phyloP scores from a whole-genome alignment of 1,140 invertebrate species.

The Pseudomyrmex gracilis region DNA sequence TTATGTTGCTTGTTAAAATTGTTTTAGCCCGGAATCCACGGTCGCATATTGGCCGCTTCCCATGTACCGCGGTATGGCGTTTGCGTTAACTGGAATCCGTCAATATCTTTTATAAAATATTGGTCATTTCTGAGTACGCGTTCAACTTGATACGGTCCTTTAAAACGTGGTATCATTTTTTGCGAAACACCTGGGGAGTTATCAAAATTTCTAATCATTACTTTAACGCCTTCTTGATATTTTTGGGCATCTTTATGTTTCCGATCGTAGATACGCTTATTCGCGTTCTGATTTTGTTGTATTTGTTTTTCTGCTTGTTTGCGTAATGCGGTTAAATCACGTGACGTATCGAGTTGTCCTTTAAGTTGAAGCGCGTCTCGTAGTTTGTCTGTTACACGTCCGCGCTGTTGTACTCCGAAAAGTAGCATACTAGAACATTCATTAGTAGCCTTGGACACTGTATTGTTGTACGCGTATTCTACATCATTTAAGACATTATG shows the following conservation, averaged over 20 bases:
- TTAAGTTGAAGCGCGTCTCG: not conserved
- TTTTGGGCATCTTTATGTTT: not conserved
- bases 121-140: conserved; percentile 3
- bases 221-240: conserved; percentile 14
- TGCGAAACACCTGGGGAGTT: not conserved
- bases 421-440: conserved; percentile 8
- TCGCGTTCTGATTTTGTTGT: not conserved
- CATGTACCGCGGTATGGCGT: too few relatives aligned
- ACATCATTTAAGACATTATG: not conserved
- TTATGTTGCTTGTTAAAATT: too few relatives aligned
- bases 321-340: not conserved
- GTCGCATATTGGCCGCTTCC: too few relatives aligned
- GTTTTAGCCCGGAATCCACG: too few relatives aligned
- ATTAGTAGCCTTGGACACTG: not conserved
- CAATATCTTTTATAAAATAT: conserved; percentile 23
- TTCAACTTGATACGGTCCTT: conserved; percentile 15
- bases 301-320: not conserved
- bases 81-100: conserved; percentile 20
- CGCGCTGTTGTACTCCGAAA: conserved; percentile 16
- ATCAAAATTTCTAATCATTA: conserved; percentile 33
- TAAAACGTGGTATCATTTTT: conserved; percentile 5
- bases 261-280: not conserved
- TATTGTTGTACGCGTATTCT: conserved; percentile 15
- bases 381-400: not conserved
- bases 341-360: fast-evolving